Conservation (phyloP, 1,140 invertebrate genomes). For the Mactra quadrangularis region DNA sequence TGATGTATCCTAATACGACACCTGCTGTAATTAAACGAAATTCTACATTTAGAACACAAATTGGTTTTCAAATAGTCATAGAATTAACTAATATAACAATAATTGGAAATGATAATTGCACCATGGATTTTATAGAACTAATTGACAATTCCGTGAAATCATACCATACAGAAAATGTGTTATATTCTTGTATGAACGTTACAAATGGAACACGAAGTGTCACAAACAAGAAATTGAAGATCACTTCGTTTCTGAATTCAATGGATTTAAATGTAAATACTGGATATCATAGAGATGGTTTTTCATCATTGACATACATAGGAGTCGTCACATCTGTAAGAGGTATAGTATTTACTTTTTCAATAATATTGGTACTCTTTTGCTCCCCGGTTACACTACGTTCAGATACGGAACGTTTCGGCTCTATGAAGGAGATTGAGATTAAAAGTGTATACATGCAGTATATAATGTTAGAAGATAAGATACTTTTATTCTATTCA, state of each 20-base stretch:
- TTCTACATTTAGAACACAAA: conserved; percentile 16
- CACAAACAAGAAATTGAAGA: not conserved
- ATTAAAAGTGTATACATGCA: no score
- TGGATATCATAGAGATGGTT: not conserved
- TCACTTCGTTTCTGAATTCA: conserved; percentile 4
- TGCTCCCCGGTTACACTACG: no score
- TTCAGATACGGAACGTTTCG: no score
- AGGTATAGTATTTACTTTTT: no score
- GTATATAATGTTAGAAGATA: no score
- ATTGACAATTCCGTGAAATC: conserved; percentile 15
- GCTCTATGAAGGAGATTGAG: no score
- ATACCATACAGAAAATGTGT: not conserved
- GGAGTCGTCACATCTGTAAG: conserved; percentile 11
- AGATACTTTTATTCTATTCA: no score
- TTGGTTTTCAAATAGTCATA: conserved; percentile 5
- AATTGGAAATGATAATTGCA: not conserved
- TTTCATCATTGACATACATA: not conserved
- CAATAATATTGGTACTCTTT: no score
- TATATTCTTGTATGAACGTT: conserved; percentile 3
- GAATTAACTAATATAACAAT: conserved; percentile 12
- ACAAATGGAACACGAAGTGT: not conserved
- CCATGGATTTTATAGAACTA: not conserved
- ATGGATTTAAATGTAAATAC: not conserved
- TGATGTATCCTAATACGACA: conserved; percentile 17
- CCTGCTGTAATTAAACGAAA: conserved; percentile 2